phyloP scores from a whole-genome alignment of 2,113 vertebrate genomes.

The Zootoca vivipara region DNA sequence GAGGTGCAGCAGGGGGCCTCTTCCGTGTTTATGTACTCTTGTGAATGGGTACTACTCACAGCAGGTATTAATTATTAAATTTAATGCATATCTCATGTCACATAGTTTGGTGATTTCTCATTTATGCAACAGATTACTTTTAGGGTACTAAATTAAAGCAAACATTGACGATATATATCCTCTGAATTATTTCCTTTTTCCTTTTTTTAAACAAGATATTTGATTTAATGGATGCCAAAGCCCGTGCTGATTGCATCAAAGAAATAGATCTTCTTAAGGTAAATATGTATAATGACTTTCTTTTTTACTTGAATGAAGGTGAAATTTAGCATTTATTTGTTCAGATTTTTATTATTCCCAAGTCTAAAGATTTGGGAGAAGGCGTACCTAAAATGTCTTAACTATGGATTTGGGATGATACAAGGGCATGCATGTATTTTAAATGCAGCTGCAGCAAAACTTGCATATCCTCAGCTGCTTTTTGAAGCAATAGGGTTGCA shows the following conservation, averaged over 20 bases:
- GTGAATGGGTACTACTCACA: neutral
- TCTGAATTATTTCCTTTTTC: conserved; percentile 42
- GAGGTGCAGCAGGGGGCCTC: neutral
- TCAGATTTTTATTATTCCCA: neutral
- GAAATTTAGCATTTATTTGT: neutral
- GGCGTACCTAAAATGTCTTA: neutral
- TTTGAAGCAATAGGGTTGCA: neutral
- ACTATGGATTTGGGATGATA: neutral
- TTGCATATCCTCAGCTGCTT: neutral
- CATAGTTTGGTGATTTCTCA: neutral
- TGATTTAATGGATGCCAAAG: conserved; percentile 99
- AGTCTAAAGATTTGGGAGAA: neutral
- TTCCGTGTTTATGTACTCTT: neutral
- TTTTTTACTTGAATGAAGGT: neutral
- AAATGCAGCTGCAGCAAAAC: conserved; percentile 4
- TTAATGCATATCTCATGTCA: neutral
- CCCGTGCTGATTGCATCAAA: conserved; percentile 99
- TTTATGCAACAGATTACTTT: neutral
- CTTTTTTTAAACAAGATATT: conserved; percentile 92
- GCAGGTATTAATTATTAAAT: neutral
- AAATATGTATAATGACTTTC: conserved; percentile 63
- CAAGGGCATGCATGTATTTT: neutral
- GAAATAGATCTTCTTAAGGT: conserved; percentile 99
- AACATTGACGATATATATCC: neutral
- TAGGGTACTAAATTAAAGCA: neutral